Conservation (phyloP, 1,140 invertebrate genomes). For the Monochamus saltuarius region DNA sequence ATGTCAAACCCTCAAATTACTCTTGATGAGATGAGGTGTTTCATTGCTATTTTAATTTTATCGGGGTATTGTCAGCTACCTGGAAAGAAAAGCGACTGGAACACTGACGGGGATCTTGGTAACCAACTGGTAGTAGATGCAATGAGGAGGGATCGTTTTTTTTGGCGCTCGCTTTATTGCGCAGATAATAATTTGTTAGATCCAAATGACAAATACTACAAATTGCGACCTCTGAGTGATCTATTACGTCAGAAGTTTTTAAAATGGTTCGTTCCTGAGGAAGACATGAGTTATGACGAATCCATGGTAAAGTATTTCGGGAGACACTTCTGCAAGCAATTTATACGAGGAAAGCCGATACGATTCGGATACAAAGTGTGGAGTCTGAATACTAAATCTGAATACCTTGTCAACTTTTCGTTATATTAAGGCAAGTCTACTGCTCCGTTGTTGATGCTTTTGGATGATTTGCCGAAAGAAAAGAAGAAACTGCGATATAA, state of each 20-base stretch:
- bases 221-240: not conserved
- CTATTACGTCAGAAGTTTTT: not conserved
- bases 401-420: slow-evolving; percentile 17
- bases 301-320: slow-evolving; percentile 22
- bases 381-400: slow-evolving; percentile 12
- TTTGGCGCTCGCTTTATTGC: not conserved
- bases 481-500: slow-evolving; percentile 20
- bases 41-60: not conserved
- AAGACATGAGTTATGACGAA: slow-evolving; percentile 12
- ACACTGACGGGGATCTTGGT: not conserved
- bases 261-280: not conserved
- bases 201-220: not conserved
- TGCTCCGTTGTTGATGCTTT: slow-evolving; percentile 16
- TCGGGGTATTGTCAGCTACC: too few species aligned
- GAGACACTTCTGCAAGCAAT: slow-evolving; percentile 17
- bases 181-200: not conserved
- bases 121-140: not conserved
- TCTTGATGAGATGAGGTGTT: not conserved
- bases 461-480: slow-evolving; percentile 16
- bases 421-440: slow-evolving; percentile 18
- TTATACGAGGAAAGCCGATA: slow-evolving; percentile 14
- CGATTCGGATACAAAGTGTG: slow-evolving; percentile 22
- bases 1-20: not conserved
- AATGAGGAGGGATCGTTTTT: not conserved
- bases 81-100: not conserved